phyloP scores from a whole-genome alignment of 2,113 vertebrate species.

The Equus przewalskii region DNA sequence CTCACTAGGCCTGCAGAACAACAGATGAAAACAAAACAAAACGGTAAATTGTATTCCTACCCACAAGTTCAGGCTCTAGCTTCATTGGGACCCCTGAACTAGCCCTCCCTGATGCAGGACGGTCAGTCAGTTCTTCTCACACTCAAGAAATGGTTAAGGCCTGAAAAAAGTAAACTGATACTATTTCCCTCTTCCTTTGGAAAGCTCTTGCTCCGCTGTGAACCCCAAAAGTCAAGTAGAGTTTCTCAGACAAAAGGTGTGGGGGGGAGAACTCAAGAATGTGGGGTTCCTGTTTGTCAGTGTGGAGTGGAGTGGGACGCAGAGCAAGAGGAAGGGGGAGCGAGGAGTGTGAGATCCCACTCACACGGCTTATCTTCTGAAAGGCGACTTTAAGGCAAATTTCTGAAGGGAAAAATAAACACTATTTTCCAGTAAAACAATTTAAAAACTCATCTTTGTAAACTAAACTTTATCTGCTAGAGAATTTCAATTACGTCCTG shows the following conservation, averaged over 20 bases:
- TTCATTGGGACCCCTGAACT: neutral
- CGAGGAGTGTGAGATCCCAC: neutral
- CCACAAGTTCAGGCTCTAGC: neutral
- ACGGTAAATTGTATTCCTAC: neutral
- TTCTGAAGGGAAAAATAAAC: neutral
- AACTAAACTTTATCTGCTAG: neutral
- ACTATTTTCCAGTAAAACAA: slow-evolving; percentile 17
- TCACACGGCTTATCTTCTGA: neutral
- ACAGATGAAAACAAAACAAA: neutral
- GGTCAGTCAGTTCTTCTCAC: neutral
- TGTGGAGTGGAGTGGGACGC: neutral
- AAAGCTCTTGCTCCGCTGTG: neutral
- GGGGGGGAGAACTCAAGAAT: neutral
- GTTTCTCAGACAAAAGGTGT: neutral
- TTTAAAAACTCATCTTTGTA: neutral
- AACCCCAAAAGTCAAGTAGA: neutral
- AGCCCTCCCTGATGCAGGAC: neutral
- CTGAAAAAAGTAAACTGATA: neutral
- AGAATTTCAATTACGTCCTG: neutral
- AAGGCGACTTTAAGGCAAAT: neutral
- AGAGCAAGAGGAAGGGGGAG: neutral
- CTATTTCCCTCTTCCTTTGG: neutral
- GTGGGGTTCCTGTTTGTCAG: neutral
- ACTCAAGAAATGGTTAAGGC: neutral
- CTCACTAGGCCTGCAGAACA: neutral